Conservation (phyloP, 2,888 invertebrate species). For the Lottia gigantea region DNA sequence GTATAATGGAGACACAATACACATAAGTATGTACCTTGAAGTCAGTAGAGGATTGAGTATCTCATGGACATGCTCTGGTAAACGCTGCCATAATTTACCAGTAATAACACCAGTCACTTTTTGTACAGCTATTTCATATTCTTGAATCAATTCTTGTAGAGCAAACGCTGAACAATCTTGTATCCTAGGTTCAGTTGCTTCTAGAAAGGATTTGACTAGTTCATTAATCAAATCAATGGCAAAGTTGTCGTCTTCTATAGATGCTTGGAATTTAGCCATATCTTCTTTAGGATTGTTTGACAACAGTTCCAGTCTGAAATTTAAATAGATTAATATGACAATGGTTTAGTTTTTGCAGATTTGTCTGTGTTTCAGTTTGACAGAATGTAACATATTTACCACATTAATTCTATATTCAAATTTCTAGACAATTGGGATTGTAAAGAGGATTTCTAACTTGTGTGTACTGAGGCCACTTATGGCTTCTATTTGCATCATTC, state of each 20-base stretch:
- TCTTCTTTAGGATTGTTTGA: slow-evolving; percentile 56
- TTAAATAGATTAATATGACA: no score
- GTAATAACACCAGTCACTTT: slow-evolving; percentile 36
- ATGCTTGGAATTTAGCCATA: slow-evolving; percentile 55
- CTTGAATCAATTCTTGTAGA: slow-evolving; percentile 69
- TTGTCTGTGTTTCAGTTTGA: no score
- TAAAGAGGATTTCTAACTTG: no score
- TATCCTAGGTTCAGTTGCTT: slow-evolving; percentile 65
- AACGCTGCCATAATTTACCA: slow-evolving; percentile 63
- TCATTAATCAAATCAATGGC: slow-evolving; percentile 66
- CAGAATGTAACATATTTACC: no score
- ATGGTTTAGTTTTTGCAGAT: no score
- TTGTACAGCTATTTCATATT: slow-evolving; percentile 59
- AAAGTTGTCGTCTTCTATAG: slow-evolving; percentile 66
- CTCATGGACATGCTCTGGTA: slow-evolving; percentile 67
- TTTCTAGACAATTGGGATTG: no score
- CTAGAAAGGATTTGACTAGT: slow-evolving; percentile 68
- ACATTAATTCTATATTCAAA: no score
- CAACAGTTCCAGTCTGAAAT: slow-evolving; percentile 55
- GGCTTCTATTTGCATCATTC: no score
- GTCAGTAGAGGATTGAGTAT: slow-evolving; percentile 64
- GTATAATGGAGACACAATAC: no score
- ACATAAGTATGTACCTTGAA: slow-evolving; percentile 55
- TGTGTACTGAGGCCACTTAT: no score
- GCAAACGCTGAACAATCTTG: slow-evolving; percentile 70